Evolutionary conservation across 2,888 invertebrate species (phyloP).

Genomic region (Tipula confusa): DNA sequence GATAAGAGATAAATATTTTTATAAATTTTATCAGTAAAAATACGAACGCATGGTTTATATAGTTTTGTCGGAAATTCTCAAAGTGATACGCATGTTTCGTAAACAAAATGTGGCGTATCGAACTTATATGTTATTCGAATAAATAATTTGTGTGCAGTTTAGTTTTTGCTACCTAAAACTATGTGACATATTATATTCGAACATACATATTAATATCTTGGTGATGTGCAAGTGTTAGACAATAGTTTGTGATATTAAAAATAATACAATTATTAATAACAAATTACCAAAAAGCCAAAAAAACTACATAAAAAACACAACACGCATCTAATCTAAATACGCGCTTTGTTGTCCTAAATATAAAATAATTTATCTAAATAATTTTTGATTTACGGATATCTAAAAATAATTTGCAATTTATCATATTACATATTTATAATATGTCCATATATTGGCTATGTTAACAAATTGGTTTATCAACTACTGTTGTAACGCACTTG

Average conservation of each 20-base stretch:
- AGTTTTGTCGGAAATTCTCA: constrained; percentile 8
- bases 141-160: not conserved
- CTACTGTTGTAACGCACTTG: not conserved
- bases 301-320: no score
- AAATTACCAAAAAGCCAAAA: not conserved
- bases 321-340: not conserved
- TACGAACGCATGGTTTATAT: not conserved
- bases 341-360: not conserved
- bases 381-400: not conserved
- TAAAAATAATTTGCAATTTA: constrained; percentile 9
- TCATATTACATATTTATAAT: not conserved
- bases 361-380: not conserved
- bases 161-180: not conserved
- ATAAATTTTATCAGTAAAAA: not conserved
- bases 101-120: not conserved
- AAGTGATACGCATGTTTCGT: not conserved
- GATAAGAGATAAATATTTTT: not conserved
- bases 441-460: no score
- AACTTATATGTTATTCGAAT: not conserved
- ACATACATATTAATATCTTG: not conserved
- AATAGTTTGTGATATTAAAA: not conserved
- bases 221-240: not conserved
- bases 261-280: not conserved
- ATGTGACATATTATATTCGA: not conserved
- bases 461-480: not conserved